phyloP scores from a whole-genome alignment of 2,888 invertebrate genomes.

The Octodonta nipae region DNA sequence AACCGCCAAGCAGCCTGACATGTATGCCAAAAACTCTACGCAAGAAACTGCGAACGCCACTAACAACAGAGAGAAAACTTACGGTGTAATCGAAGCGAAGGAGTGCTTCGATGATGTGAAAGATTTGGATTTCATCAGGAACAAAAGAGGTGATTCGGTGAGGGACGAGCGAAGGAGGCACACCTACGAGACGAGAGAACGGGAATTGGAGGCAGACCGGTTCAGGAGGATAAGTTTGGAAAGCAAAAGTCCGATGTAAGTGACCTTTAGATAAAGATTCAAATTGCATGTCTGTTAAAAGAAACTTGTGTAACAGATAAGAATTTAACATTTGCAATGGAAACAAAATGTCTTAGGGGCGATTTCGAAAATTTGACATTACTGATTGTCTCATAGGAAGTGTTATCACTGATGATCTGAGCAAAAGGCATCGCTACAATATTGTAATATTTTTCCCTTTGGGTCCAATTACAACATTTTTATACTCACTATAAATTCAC shows the following conservation, averaged over 20 bases:
- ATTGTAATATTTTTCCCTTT: too few relatives aligned
- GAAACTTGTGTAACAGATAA: too few relatives aligned
- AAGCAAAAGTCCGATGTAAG: conserved; percentile 30
- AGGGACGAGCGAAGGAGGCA: conserved; percentile 24
- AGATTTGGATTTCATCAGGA: conserved; percentile 21
- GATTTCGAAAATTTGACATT: too few relatives aligned
- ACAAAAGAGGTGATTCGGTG: conserved; percentile 17
- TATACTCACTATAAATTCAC: too few relatives aligned
- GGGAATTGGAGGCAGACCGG: conserved; percentile 26
- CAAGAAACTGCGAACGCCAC: conserved; percentile 6
- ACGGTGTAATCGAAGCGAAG: conserved; percentile 10
- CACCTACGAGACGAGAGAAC: conserved; percentile 26
- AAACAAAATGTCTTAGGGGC: too few relatives aligned
- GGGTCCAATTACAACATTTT: too few relatives aligned
- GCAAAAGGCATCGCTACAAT: too few relatives aligned
- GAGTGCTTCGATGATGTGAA: conserved; percentile 16
- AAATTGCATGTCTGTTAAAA: too few relatives aligned
- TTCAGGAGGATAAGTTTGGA: conserved; percentile 31
- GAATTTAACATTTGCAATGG: too few relatives aligned
- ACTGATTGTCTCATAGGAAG: too few relatives aligned
- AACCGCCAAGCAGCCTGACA: conserved; percentile 11
- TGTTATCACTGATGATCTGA: too few relatives aligned
- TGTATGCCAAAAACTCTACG: conserved; percentile 12
- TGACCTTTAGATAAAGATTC: too few relatives aligned
- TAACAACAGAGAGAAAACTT: conserved; percentile 5